These are phyloP conservation scores for Florisuga fusca DNA, from an alignment of 2,797 vertebrate species.

Conservation along the genomic window DNA sequence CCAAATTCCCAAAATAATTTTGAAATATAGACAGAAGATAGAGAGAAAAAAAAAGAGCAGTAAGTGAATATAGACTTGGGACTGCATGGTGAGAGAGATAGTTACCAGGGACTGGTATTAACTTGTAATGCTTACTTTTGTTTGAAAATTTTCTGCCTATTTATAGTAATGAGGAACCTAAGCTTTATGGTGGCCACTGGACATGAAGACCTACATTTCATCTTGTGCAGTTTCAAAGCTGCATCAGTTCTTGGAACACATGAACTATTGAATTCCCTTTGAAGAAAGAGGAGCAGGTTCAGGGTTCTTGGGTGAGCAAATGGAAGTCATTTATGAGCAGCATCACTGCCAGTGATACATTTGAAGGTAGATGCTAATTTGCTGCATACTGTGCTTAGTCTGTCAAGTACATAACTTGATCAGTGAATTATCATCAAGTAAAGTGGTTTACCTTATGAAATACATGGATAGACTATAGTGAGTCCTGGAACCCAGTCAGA, in stretches of 20 bases:
- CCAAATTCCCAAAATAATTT: neutral
- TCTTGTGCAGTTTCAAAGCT: neutral
- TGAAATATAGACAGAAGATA: neutral
- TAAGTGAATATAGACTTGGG: neutral
- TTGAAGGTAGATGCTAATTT: neutral
- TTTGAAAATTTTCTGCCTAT: neutral
- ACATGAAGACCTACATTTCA: neutral
- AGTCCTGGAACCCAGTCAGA: accelerated
- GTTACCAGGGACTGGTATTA: neutral
- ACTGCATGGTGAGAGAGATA: neutral
- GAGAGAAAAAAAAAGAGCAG: neutral
- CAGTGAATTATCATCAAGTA: neutral
- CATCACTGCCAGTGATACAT: neutral
- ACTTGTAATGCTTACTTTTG: neutral
- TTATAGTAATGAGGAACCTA: neutral
- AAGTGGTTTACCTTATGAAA: neutral
- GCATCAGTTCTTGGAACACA: neutral
- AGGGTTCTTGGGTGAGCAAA: neutral
- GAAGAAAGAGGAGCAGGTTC: neutral
- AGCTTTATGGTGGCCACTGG: neutral
- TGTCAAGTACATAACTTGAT: neutral
- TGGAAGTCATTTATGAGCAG: neutral
- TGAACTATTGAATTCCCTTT: neutral
- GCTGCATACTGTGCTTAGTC: neutral
- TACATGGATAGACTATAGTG: neutral